Base-by-base conservation (phyloP, 2,797 vertebrate species). In the Podarcis siculus region DNA sequence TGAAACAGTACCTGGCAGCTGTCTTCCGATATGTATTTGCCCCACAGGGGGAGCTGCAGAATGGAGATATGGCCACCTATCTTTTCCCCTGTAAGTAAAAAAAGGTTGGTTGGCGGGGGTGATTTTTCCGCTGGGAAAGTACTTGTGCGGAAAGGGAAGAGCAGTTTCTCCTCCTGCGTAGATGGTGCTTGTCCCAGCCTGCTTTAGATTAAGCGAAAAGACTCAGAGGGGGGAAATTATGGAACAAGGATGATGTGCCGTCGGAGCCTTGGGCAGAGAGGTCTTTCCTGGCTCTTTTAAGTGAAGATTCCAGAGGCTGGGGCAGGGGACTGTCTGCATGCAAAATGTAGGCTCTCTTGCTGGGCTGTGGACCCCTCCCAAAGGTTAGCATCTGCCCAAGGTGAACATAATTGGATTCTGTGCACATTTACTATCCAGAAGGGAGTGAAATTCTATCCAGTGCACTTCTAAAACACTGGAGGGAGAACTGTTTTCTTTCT, bases 371-470 rank as follows among this genome's bases (percentile, higher is more conserved):
- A 30, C 19, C 61, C 21, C 55, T 67, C 45, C 13, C 45, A 45
- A 71, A 90, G 15, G 45, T 78, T 66, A 83, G 91, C 72, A 61
- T 71, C 82, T 88, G 71, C 45, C 87, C 30, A 89, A 90, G 66
- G 39, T 90, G 75, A 69, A 67, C 76, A 89, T 87, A 88, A 88
- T 90, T 37, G n/a, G 75, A 81, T 85, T 27, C 80, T 83, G 87
- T 83, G 61, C 66, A 37, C 10, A 42, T 86, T 71, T 79, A 85
- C 69, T 45, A 86, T 42, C 39, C 45, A 79, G 82, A 84, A 19
- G 83, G 85, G 93, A 92, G 83, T 81, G 88, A 90, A 75, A 80
- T 42, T 37, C 66, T 82, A 76, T 87, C 92, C 86, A 82, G 91
- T 85, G 80, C 45, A 77, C 45, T 90, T 95, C 23, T n/a, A 42